Base-by-base conservation (phyloP, 2,888 invertebrate genomes). In the Acanthosepion lycidas region DNA sequence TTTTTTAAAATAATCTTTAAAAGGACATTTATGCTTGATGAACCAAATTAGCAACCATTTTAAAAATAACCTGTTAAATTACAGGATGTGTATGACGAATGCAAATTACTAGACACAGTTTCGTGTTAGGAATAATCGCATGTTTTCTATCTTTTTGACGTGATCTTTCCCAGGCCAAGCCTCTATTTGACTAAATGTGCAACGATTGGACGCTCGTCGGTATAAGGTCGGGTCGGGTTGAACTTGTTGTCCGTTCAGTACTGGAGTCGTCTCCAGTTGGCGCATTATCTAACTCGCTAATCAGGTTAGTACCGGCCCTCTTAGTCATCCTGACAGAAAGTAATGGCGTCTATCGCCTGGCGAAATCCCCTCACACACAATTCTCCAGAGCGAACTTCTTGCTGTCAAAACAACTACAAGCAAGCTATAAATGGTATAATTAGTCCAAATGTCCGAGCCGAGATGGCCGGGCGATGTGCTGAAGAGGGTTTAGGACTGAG, bases 241-340 rank as follows among this genome's bases (percentile, higher is more conserved):
- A 18, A 12, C 8, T 15, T n/a, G 15, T 28, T 28, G n/a, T 59
- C 23, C n/a, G n/a, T 12, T 23, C n/a, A 6, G 78, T 15, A 8
- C n/a, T 0, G n/a, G 78, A 33, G 78, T 78, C n/a, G 33, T 15
- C n/a, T 33, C 78, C 2, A 12, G n/a, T 78, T 78, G 33, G 78
- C n/a, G 33, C 78, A 78, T 78, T 78, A 78, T 78, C 78, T 33
- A 78, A 78, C 78, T n/a, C n/a, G 33, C 78, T 78, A 78, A 78
- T 78, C 78, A 23, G 78, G 78, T 78, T 78, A 78, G n/a, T 78
- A 78, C 78, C 33, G 42, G 78, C 78, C 78, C 15, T 78, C 78
- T 78, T 78, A 78, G 78, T 78, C 78, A 78, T 78, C 78, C 78
- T 78, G 78, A 78, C 78, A 33, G n/a, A 78, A 78, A 78, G n/a